A percentile compares a stretch with the other conserved stretches of the same genome.
Conservation (phyloP, 2,113 vertebrate species). For the Lontra canadensis region DNA sequence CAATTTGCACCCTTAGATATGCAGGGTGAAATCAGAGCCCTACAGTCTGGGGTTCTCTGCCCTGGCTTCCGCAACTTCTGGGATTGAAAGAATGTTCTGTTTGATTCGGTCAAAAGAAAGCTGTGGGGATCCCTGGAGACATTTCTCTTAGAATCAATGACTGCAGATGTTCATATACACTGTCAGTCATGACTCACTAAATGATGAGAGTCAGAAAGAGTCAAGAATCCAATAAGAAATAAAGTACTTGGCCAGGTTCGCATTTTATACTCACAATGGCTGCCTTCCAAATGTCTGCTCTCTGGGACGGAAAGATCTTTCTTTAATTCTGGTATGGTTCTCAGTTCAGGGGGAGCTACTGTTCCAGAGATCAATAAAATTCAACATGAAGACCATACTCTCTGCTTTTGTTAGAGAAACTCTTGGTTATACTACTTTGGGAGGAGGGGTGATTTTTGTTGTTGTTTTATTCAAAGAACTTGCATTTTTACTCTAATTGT, state of each 20-base stretch:
- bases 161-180: not conserved
- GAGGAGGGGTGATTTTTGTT: not conserved
- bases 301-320: slow-evolving; percentile 77
- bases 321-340: slow-evolving; percentile 63
- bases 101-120: not conserved
- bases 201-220: slow-evolving; percentile 41
- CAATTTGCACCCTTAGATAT: not conserved
- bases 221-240: slow-evolving; percentile 55
- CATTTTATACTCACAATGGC: slow-evolving; percentile 25
- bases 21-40: not conserved
- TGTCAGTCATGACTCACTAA: slow-evolving; percentile 48
- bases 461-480: not conserved
- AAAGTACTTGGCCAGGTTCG: slow-evolving; percentile 46
- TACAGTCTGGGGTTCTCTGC: not conserved
- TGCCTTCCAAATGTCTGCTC: slow-evolving; percentile 69
- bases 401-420: slow-evolving; percentile 55
- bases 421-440: not conserved
- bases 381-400: slow-evolving; percentile 35
- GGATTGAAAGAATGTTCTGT: not conserved
- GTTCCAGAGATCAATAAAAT: slow-evolving; percentile 51
- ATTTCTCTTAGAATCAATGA: not conserved
- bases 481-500: not conserved
- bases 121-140: not conserved
- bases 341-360: slow-evolving; percentile 69
- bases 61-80: not conserved